A percentile compares a stretch with the other conserved stretches of the same genome.
These are phyloP conservation scores for Drosophila putrida DNA, from an alignment of 2,888 invertebrate genomes.

Conservation along the genomic window DNA sequence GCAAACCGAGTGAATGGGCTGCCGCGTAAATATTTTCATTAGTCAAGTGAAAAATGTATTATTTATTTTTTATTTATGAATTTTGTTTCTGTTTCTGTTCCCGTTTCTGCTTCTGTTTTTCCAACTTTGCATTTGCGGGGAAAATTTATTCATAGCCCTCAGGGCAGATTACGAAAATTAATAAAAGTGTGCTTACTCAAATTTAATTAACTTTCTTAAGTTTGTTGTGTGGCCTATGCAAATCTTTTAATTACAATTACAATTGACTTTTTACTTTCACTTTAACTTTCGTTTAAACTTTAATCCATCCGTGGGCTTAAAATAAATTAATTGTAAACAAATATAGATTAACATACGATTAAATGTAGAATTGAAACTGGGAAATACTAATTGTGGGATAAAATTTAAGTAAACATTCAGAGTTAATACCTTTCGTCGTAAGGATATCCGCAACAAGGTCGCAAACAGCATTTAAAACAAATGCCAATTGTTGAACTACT, in stretches of 20 bases:
- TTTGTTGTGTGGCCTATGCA: conserved; percentile 47
- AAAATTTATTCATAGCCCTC: conserved; percentile 68
- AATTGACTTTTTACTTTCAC: conserved; percentile 58
- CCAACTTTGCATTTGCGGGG: conserved; percentile 5
- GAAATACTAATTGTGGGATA: conserved; percentile 17
- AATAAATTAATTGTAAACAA: conserved; percentile 31
- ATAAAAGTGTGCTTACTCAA: conserved; percentile 63
- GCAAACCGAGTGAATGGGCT: conserved; percentile 44
- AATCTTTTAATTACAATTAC: conserved; percentile 58
- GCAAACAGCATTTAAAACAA: conserved; percentile 54
- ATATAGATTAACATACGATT: conserved; percentile 2
- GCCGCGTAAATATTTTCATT: conserved; percentile 71
- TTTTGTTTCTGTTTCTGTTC: conserved; percentile 19
- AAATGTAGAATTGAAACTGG: not conserved
- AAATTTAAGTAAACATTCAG: conserved; percentile 17
- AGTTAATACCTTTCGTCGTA: conserved; percentile 38
- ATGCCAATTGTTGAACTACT: conserved; percentile 44
- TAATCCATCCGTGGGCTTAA: not conserved
- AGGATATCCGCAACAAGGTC: conserved; percentile 58
- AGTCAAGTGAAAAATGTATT: conserved; percentile 63
- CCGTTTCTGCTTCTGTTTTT: not conserved
- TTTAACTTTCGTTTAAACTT: conserved; percentile 10
- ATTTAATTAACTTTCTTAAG: conserved; percentile 65
- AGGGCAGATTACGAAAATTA: conserved; percentile 66
- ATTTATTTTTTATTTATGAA: conserved; percentile 64